phyloP scores from a whole-genome alignment of 2,113 vertebrate species.

The Pitta sordida region DNA sequence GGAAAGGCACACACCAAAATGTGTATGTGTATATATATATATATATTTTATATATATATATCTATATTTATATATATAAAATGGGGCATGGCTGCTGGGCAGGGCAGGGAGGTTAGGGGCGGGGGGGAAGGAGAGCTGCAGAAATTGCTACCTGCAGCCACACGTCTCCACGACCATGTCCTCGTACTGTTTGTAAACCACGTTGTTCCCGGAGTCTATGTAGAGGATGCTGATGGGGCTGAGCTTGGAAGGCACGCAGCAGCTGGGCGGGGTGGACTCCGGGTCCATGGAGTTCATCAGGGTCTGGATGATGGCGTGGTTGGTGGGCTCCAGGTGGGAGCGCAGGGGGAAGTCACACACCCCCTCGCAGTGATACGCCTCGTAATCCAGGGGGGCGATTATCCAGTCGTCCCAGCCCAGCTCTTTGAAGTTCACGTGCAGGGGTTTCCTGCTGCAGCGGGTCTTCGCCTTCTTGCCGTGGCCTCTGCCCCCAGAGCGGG shows the following conservation, averaged over 20 bases:
- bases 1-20: constrained; percentile 30
- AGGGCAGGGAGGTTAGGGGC: not conserved
- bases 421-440: constrained; percentile 88
- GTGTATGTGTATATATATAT: not conserved
- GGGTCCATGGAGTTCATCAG: constrained; percentile 90
- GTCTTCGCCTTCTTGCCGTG: constrained; percentile 73
- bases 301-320: constrained; percentile 90
- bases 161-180: constrained; percentile 90
- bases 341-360: constrained; percentile 86
- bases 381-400: constrained; percentile 86
- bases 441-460: constrained; percentile 82
- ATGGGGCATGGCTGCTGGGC: not conserved
- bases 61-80: constrained; percentile 11
- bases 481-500: constrained; percentile 63
- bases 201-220: constrained; percentile 87
- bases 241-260: constrained; percentile 87
- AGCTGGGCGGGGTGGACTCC: constrained; percentile 82
- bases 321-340: constrained; percentile 87
- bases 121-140: not conserved
- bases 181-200: constrained; percentile 90
- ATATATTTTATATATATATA: not conserved
- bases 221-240: constrained; percentile 90
- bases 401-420: constrained; percentile 93
- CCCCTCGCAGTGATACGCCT: constrained; percentile 87
- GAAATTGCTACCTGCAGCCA: constrained; percentile 86